Base-by-base conservation (phyloP, 2,113 vertebrate genomes). In the Proterorhinus semilunaris region DNA sequence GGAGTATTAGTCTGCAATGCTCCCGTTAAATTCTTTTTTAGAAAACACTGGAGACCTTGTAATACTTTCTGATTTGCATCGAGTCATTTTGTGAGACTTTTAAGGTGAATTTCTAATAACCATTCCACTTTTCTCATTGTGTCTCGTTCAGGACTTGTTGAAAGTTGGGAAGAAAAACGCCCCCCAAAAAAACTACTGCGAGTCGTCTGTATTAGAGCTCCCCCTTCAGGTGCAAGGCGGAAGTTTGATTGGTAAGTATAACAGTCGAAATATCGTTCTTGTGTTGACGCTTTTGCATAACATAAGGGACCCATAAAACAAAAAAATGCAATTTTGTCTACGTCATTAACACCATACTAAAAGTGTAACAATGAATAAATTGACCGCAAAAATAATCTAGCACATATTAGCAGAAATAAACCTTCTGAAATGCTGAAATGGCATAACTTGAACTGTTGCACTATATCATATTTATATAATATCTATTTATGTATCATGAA, bases 171-270 rank as follows among this genome's bases (percentile, higher is more conserved):
- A 21, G n/a, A 9, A 64, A 36, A 50, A 59, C 11, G 10, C 11
- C 15, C 13, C 13, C 27, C 27, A 36, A 36, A 36, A 21, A 42
- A 64, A 65, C 45, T 61, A 55, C 27, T 66, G 52, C n/a, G 68
- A 83, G 88, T 90, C 68, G 75, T 84, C 91, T 94, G 93, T 91
- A 92, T 94, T 90, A 87, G 91, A 93, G 91, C 93, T 86, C 92
- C 93, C 92, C 92, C 92, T 78, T 88, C 87, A 92, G 93, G 91
- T 72, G 51, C 11, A 44, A 46, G 0, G 7, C 8, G 49, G 83
- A 88, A 89, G 49, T 10, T 8, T 76, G 69, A 11, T 53, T 67
- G 46, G 47, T 52, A 57, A 77, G 61, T 45, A 54, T 51, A 45
- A 48, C 21, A 9, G 6, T 52, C 16, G 47, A 52, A 46, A 71